Base-by-base conservation (phyloP, 2,888 invertebrate species). In the Dasysyrphus tricinctus region DNA sequence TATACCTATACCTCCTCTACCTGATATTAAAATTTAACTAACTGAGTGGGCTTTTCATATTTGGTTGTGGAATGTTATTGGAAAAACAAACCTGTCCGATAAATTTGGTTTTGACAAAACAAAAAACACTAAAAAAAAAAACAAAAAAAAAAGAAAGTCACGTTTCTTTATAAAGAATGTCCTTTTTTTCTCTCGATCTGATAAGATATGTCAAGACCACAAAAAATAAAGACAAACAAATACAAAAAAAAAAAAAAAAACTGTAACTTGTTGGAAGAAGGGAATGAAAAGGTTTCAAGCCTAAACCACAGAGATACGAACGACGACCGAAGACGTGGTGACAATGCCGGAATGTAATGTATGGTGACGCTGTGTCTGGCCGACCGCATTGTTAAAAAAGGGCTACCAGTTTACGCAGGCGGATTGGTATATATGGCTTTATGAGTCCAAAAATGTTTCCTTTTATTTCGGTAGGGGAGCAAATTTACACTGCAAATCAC, bases 391-490 rank as follows among this genome's bases (percentile, higher is more conserved):
- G 72, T 85, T 74, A 54, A 81, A 69, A 67, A 69, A 75, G 81
- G 78, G 86, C 86, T 86, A 86, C 86, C 82, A 82, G 74, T 19
- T 86, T 86, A 86, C 86, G 86, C 86, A 78, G 65, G 54, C 82
- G 44, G 56, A 34, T 72, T 34, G 54, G 49, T 67, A 67, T 44
- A 61, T 37, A 59, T 67, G 69, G 72, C 65, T 12, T 49, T 56
- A 72, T 65, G 65, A 70, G 69, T 63, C 47, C 42, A 11, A 29
- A 11, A 29, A 16, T 37, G 24, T 51, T 51, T 42, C 61, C 12
- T 74, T 63, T 51, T 24, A 19, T 49, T 51, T 32, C 3, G 11
- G 67, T 61, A 70, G 63, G 37, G 12, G 12, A 19, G 12, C 59
- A 24, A 0, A 39, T 14, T 9, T 42, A 61, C 42, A 61, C 61